phyloP scores from a whole-genome alignment of 2,797 vertebrate species.

The Allobates femoralis region DNA sequence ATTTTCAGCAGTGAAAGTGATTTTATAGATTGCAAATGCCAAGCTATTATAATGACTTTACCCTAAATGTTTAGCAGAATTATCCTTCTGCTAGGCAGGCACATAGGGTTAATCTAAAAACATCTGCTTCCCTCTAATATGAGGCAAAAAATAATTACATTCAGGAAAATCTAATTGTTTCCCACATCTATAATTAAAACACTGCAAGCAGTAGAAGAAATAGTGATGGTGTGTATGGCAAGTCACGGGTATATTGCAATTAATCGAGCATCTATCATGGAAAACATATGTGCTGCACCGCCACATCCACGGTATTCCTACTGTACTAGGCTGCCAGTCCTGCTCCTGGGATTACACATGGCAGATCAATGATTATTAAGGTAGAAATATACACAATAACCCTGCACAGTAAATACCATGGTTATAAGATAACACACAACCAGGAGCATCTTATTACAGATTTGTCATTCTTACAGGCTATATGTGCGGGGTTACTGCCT shows the following conservation, averaged over 20 bases:
- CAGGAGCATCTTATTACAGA: constrained; percentile 20
- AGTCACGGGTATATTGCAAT: constrained; percentile 63
- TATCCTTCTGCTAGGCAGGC: not conserved
- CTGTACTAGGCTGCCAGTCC: not conserved
- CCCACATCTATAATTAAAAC: constrained; percentile 72
- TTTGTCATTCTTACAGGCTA: not conserved
- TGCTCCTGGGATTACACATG: constrained; percentile 11
- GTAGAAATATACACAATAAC: constrained; percentile 19
- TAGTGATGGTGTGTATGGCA: constrained; percentile 67
- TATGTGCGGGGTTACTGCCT: not conserved
- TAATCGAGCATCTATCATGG: not conserved
- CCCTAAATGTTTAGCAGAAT: not conserved
- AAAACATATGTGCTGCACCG: not conserved
- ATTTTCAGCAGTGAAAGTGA: too few relatives aligned
- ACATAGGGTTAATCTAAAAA: constrained; percentile 75
- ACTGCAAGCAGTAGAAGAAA: constrained; percentile 67
- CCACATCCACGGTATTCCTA: not conserved
- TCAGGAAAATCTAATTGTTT: constrained; percentile 75
- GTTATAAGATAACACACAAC: constrained; percentile 21
- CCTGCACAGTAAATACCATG: not conserved
- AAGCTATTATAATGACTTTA: too few relatives aligned
- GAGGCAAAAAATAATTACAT: constrained; percentile 73
- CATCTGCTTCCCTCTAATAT: constrained; percentile 69
- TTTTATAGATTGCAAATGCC: too few relatives aligned
- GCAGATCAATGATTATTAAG: constrained; percentile 44